Base-by-base conservation (phyloP, 2,888 invertebrate species). In the Pecten maximus region DNA sequence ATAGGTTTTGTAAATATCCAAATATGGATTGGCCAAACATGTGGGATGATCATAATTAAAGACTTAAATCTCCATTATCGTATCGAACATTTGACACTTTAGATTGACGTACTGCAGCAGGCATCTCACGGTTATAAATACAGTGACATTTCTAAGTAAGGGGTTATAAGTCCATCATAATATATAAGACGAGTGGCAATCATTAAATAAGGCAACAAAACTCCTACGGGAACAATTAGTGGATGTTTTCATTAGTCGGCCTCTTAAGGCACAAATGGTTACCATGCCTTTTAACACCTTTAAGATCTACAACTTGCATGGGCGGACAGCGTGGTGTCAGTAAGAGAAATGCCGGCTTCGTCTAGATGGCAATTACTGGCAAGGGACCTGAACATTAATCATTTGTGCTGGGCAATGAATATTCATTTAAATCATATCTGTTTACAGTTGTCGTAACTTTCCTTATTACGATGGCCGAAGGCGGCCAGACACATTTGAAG, bases 211-310 rank as follows among this genome's bases (percentile, higher is more conserved):
- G 23, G 54, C 19, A 2, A 23, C 23, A n/a, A 54, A 54, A 19
- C 28, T 74, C 74, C 74, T 74, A 15, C 8, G 28, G 74, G 74
- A 74, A 35, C 28, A 74, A 74, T 74, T 74, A 28, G 74, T 35
- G 28, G 74, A 74, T 28, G 23, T 3, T 35, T 35, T 74, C 74
- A 74, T 74, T 35, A 35, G 74, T 74, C 8, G 28, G 74, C 74
- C 35, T 2, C 28, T 74, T 28, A 35, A 23, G 28, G 35, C 28
- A 74, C 54, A 74, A 74, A 74, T 28, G 74, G 74, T 28, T 74
- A 6, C 16, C 74, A 74, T 74, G 74, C 74, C 74, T 74, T 74
- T 74, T 74, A 74, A 74, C 74, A 74, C 74, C 74, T 74, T 23
- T 23, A 35, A 0, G 74, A 74, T 8, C 35, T 8, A 10, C 74